Percentiles rank a stretch among this genome's conserved stretches.
These are phyloP conservation scores for Chelon auratus DNA, from an alignment of 2,797 vertebrate species.

Conservation along the genomic window DNA sequence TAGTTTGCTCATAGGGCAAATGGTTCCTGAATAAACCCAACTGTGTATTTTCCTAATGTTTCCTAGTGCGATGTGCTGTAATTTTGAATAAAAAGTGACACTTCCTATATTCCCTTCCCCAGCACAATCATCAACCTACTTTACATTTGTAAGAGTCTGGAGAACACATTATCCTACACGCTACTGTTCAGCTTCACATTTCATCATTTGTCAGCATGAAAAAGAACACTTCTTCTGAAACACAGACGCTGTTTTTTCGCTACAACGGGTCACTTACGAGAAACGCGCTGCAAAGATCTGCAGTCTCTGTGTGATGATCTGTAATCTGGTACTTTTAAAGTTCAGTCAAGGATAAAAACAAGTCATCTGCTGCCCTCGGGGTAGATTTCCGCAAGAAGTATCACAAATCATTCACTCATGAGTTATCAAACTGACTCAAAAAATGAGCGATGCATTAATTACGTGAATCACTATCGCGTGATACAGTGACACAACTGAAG, in stretches of 20 bases:
- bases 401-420: constrained; percentile 34
- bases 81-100: not conserved
- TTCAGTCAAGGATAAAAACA: constrained; percentile 54
- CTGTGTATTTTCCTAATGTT: not conserved
- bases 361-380: constrained; percentile 37
- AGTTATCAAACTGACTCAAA: constrained; percentile 12
- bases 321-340: constrained; percentile 41
- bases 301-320: constrained; percentile 27
- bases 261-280: not conserved
- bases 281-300: constrained; percentile 5
- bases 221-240: not conserved
- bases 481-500: constrained; percentile 24
- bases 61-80: not conserved
- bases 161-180: not conserved
- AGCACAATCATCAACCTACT: not conserved
- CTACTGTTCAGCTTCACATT: not conserved
- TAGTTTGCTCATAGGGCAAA: no score
- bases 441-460: constrained; percentile 51
- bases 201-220: not conserved
- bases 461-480: constrained; percentile 20
- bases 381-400: constrained; percentile 16
- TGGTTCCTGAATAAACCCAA: no score
- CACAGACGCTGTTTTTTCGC: constrained; percentile 8
- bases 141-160: not conserved
- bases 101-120: not conserved